phyloP scores from a whole-genome alignment of 2,888 invertebrate genomes.

The Campopleginae sp. region DNA sequence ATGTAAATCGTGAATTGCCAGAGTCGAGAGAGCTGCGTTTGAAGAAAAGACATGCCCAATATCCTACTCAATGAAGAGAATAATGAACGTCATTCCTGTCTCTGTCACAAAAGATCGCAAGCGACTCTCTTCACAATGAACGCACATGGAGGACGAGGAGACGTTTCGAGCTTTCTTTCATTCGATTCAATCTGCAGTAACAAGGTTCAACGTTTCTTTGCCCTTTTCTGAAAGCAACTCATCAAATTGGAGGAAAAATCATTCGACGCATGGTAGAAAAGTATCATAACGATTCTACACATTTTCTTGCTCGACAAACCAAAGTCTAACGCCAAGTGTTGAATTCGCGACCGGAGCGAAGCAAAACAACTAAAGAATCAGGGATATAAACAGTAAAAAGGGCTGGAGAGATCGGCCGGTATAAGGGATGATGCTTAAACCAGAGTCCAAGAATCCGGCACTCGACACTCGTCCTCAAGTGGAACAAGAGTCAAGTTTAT shows the following conservation, averaged over 20 bases:
- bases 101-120: neutral
- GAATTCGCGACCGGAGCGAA: neutral
- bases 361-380: neutral
- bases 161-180: slow-evolving; percentile 13
- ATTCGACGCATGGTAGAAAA: neutral
- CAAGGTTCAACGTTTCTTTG: neutral
- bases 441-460: slow-evolving; percentile 42
- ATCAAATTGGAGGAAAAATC: neutral
- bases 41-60: slow-evolving; percentile 39
- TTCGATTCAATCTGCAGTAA: slow-evolving; percentile 28
- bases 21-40: slow-evolving; percentile 37
- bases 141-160: neutral
- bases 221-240: neutral
- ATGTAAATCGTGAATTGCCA: neutral
- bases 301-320: neutral
- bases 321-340: neutral
- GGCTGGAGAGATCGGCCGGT: neutral
- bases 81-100: slow-evolving; percentile 49
- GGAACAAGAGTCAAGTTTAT: slow-evolving; percentile 53
- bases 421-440: slow-evolving; percentile 41
- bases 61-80: slow-evolving; percentile 24
- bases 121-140: slow-evolving; percentile 3
- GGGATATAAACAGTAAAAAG: slow-evolving; percentile 6
- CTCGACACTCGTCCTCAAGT: slow-evolving; percentile 42
- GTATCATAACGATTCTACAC: neutral